Evolutionary conservation across 2,113 vertebrate genomes (phyloP).

Genomic region (Haplotaxodon microlepis): DNA sequence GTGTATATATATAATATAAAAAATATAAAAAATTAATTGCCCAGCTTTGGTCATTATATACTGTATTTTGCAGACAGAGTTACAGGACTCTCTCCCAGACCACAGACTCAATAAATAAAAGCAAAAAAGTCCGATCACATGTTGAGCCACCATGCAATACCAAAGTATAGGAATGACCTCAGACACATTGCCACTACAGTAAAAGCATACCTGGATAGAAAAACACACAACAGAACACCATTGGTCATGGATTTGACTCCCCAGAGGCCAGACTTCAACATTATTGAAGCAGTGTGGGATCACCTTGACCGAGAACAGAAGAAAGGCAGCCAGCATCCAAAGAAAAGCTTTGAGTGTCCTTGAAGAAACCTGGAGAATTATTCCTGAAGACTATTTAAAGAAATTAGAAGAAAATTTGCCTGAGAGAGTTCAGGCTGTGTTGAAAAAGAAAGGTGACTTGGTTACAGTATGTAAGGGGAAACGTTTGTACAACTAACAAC

Average conservation of each 20-base stretch:
- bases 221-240: neutral
- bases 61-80: too few relatives aligned
- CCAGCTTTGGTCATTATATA: too few relatives aligned
- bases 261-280: neutral
- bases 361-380: neutral
- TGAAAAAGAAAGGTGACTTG: neutral
- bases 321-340: neutral
- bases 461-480: too few relatives aligned
- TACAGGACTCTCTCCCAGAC: neutral
- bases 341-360: neutral
- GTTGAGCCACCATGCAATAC: neutral
- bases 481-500: neutral
- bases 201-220: neutral
- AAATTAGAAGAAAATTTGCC: neutral
- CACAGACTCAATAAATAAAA: neutral
- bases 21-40: too few relatives aligned
- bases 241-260: neutral
- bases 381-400: neutral
- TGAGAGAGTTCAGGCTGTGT: neutral
- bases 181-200: neutral
- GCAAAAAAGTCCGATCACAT: neutral
- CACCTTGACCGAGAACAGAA: neutral
- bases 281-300: neutral
- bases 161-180: neutral
- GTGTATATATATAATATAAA: too few relatives aligned